These are phyloP conservation scores for Yoshiicerus persimilis DNA, from an alignment of 1,140 invertebrate genomes.

Conservation along the genomic window DNA sequence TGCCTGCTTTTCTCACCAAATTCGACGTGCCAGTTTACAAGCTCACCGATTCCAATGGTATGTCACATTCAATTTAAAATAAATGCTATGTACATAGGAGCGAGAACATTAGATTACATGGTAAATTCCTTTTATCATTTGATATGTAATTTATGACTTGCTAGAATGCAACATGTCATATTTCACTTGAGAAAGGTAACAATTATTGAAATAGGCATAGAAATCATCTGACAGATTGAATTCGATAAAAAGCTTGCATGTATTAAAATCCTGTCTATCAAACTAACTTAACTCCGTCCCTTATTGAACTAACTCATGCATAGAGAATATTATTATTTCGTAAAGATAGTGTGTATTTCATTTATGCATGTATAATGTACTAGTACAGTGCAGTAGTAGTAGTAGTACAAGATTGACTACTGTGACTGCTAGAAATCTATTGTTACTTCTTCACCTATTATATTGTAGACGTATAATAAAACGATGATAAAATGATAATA, in stretches of 20 bases:
- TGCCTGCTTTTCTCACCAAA: conserved; percentile 54
- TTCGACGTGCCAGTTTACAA: conserved; percentile 53
- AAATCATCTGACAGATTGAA: neutral
- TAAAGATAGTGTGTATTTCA: neutral
- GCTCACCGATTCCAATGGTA: conserved; percentile 50
- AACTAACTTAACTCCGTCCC: neutral
- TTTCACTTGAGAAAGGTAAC: neutral
- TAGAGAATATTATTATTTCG: neutral
- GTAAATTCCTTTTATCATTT: neutral
- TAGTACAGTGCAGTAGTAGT: too few relatives aligned
- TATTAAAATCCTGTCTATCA: neutral
- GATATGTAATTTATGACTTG: neutral
- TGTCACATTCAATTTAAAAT: conserved; percentile 2
- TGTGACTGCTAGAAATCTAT: neutral
- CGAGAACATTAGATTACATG: too few relatives aligned
- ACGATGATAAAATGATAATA: too few relatives aligned
- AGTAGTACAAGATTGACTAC: neutral
- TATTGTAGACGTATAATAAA: too few relatives aligned
- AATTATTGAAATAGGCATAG: neutral
- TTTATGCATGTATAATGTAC: neutral
- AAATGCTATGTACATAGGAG: neutral
- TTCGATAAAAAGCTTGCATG: neutral
- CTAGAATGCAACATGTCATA: neutral
- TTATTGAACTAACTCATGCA: neutral
- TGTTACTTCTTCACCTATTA: too few relatives aligned